phyloP scores from a whole-genome alignment of 1,140 invertebrate species.

The Ips nitidus region DNA sequence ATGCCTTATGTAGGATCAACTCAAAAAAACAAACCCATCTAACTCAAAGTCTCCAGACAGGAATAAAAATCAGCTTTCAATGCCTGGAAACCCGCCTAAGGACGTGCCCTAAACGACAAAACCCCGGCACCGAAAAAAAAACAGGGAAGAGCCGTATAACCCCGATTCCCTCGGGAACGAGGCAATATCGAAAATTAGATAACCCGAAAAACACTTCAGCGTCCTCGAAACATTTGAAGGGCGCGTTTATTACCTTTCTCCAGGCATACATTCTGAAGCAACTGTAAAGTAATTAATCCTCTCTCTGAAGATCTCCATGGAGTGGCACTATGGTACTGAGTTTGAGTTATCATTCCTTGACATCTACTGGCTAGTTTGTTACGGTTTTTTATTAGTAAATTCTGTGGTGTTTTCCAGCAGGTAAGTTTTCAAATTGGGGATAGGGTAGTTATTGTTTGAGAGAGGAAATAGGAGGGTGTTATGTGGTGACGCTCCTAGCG shows the following conservation, averaged over 20 bases:
- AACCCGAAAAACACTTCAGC: constrained; percentile 28
- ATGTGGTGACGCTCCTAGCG: constrained; percentile 15
- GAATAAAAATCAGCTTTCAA: too few relatives aligned
- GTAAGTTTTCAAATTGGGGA: too few relatives aligned
- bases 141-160: too few relatives aligned
- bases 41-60: too few relatives aligned
- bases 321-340: not conserved
- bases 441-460: not conserved
- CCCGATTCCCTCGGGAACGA: not conserved
- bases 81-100: too few relatives aligned
- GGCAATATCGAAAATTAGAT: constrained; percentile 29
- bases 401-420: too few relatives aligned
- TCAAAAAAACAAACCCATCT: too few relatives aligned
- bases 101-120: too few relatives aligned
- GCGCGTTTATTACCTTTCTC: constrained; percentile 33
- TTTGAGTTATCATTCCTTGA: not conserved
- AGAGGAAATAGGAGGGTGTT: constrained; percentile 7
- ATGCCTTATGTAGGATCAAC: too few relatives aligned
- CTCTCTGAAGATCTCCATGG: constrained; percentile 17
- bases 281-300: constrained; percentile 33
- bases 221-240: constrained; percentile 10
- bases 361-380: not conserved
- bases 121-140: too few relatives aligned
- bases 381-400: too few relatives aligned
- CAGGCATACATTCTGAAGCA: constrained; percentile 26